These are phyloP conservation scores for Meloidogyne floridensis DNA, from an alignment of 1,140 invertebrate genomes.

Conservation along the genomic window DNA sequence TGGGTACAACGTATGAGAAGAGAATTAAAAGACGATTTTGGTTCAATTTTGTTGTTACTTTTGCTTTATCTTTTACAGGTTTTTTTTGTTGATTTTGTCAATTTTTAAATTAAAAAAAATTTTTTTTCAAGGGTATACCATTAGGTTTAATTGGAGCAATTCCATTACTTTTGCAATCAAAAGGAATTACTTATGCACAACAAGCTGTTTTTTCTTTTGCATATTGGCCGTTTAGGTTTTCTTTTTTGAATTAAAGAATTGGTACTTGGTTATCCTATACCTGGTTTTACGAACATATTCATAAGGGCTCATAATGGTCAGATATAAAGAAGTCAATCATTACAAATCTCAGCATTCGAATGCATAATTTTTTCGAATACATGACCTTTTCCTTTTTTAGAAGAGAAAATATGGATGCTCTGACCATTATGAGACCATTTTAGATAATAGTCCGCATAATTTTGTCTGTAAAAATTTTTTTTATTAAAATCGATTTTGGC, in stretches of 20 bases:
- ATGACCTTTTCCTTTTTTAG: too few species aligned
- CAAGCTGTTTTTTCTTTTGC: conserved; percentile 98
- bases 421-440: too few species aligned
- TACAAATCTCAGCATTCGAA: too few species aligned
- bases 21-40: conserved; percentile 63
- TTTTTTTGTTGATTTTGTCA: conserved; percentile 17
- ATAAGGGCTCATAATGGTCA: too few species aligned
- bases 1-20: conserved; percentile 48
- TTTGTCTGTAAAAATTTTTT: background rate
- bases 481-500: background rate
- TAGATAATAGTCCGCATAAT: too few species aligned
- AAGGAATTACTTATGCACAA: conserved; percentile 83
- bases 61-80: conserved; percentile 64
- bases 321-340: too few species aligned
- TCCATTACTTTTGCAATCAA: conserved; percentile 90
- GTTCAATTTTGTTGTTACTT: conserved; percentile 57
- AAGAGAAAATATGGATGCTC: too few species aligned
- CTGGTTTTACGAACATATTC: too few species aligned
- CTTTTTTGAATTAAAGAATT: background rate
- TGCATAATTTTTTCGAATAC: too few species aligned
- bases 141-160: conserved; percentile 84
- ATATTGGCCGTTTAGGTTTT: conserved; percentile 82
- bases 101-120: background rate
- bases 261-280: background rate
- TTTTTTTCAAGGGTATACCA: conserved; percentile 86